Evolutionary conservation across 2,113 vertebrate species (phyloP).

Genomic region (Zapus hudsonius): DNA sequence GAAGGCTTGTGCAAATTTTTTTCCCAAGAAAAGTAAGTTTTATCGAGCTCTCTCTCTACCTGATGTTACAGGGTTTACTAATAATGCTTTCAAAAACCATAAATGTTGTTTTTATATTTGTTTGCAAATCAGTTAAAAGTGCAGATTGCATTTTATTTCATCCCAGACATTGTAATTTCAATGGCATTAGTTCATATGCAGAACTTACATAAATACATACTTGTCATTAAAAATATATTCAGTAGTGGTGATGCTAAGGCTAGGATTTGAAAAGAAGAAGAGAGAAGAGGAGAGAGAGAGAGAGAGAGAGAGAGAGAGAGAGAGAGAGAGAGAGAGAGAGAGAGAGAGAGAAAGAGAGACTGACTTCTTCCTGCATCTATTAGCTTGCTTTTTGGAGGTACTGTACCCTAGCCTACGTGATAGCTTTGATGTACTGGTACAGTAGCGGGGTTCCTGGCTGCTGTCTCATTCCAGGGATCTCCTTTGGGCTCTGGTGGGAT

Average conservation of each 20-base stretch:
- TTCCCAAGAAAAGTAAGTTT: conserved; percentile 67
- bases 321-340: conserved; percentile 18
- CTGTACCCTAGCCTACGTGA: conserved; percentile 70
- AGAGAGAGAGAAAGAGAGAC: not conserved
- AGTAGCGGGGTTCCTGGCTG: conserved; percentile 77
- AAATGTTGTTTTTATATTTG: conserved; percentile 64
- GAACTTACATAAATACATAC: conserved; percentile 73
- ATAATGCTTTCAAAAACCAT: conserved; percentile 61
- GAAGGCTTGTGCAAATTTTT: conserved; percentile 29
- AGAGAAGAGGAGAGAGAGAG: not conserved
- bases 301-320: not conserved
- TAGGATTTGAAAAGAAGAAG: not conserved
- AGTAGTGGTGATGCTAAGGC: conserved; percentile 58
- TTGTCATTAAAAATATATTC: conserved; percentile 72
- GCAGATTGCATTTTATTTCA: conserved; percentile 76
- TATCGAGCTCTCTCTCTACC: conserved; percentile 18
- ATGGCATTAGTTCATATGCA: conserved; percentile 65
- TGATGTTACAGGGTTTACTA: conserved; percentile 57
- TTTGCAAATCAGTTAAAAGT: conserved; percentile 73
- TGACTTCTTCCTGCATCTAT: conserved; percentile 69
- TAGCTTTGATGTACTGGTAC: conserved; percentile 77
- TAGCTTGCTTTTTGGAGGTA: conserved; percentile 80
- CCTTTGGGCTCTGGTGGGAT: conserved; percentile 79
- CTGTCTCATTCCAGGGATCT: conserved; percentile 77
- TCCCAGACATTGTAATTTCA: conserved; percentile 69